Conservation (phyloP, 2,888 invertebrate genomes). For the Argyra leucocephala region DNA sequence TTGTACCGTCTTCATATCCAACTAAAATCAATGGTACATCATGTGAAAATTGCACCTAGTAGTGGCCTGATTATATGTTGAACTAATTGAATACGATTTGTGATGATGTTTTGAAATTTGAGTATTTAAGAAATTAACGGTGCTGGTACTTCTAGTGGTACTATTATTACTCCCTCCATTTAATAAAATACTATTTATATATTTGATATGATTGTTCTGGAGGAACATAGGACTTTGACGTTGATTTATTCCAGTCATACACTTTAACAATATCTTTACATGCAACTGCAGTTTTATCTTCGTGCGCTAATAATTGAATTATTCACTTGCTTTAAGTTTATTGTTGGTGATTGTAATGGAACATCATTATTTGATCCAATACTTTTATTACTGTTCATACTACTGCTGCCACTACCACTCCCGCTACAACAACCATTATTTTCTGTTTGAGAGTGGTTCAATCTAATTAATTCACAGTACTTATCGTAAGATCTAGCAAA, state of each 20-base stretch:
- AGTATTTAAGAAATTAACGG: constrained; percentile 16
- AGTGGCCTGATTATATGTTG: constrained; percentile 4
- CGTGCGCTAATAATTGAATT: constrained; percentile 71
- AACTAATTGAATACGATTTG: constrained; percentile 8
- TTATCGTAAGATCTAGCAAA: constrained; percentile 52
- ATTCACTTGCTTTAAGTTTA: neutral
- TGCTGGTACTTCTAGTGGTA: constrained; percentile 17
- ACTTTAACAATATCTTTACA: constrained; percentile 65
- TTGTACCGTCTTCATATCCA: constrained; percentile 61
- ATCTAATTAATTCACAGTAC: neutral
- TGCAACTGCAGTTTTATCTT: constrained; percentile 78
- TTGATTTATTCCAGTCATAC: constrained; percentile 37
- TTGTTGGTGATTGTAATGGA: neutral
- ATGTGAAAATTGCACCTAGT: constrained; percentile 48
- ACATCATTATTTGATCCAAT: neutral
- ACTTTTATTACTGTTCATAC: constrained; percentile 10
- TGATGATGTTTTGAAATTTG: constrained; percentile 17
- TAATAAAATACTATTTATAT: constrained; percentile 14
- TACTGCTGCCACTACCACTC: neutral
- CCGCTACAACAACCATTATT: neutral
- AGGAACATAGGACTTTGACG: constrained; percentile 34
- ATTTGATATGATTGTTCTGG: constrained; percentile 20
- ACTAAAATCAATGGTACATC: constrained; percentile 61
- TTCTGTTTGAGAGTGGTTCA: neutral
- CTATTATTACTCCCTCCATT: constrained; percentile 10